These are phyloP conservation scores for Cenopis cana DNA, from an alignment of 2,888 invertebrate species.

Conservation along the genomic window DNA sequence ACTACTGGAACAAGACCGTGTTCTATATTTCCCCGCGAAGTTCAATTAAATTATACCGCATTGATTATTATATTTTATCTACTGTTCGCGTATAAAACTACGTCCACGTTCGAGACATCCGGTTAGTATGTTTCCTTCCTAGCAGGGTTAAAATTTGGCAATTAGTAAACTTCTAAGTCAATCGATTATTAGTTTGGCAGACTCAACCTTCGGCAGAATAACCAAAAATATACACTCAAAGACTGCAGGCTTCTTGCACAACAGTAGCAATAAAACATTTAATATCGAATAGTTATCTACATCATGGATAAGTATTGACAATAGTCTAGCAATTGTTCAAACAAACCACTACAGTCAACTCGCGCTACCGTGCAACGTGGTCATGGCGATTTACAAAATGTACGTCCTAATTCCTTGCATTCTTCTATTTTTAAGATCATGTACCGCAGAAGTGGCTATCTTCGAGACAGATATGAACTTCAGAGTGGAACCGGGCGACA, in stretches of 20 bases:
- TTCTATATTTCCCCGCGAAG: no score
- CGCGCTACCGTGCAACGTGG: slow-evolving; percentile 25
- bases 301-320: slow-evolving; percentile 17
- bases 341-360: slow-evolving; percentile 46
- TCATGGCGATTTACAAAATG: slow-evolving; percentile 46
- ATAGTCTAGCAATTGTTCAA: slow-evolving; percentile 54
- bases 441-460: slow-evolving; percentile 55
- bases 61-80: no score
- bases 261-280: neutral
- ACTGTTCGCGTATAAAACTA: no score
- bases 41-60: no score
- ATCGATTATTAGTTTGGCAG: no score
- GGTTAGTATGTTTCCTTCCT: no score
- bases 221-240: neutral
- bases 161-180: no score
- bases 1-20: no score
- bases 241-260: no score
- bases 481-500: slow-evolving; percentile 69
- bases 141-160: no score
- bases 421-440: slow-evolving; percentile 48
- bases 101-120: no score
- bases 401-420: slow-evolving; percentile 44
- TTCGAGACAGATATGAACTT: slow-evolving; percentile 71
- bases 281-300: slow-evolving; percentile 1
- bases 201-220: no score